These are phyloP conservation scores for Umimayanthus kanabou DNA, from an alignment of 92 coral and sea anemone genomes.

Conservation along the genomic window DNA sequence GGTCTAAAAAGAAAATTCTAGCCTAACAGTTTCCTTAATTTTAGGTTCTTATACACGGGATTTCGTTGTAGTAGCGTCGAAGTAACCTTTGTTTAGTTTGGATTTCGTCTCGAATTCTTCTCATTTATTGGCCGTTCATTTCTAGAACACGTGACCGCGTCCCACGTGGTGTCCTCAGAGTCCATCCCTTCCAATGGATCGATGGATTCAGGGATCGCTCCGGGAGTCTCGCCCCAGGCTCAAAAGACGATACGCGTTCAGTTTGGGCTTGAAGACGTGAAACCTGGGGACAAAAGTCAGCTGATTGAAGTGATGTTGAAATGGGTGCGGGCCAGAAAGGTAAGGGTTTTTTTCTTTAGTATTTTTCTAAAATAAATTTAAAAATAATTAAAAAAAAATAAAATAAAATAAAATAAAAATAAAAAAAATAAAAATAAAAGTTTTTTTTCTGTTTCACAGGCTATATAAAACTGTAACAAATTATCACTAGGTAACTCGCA, in stretches of 20 bases:
- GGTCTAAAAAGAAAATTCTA: too few relatives aligned
- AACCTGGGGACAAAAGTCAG: slow-evolving; percentile 63
- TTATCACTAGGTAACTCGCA: too few relatives aligned
- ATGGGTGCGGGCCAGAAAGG: slow-evolving; percentile 88
- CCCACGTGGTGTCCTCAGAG: slow-evolving; percentile 62
- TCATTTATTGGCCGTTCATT: not conserved
- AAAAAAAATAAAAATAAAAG: too few relatives aligned
- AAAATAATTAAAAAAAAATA: too few relatives aligned
- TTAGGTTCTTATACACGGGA: too few relatives aligned
- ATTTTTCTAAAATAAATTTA: too few relatives aligned
- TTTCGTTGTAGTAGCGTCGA: too few relatives aligned
- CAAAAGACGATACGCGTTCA: slow-evolving; percentile 63
- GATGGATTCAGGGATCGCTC: slow-evolving; percentile 68
- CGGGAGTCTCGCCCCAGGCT: slow-evolving; percentile 76
- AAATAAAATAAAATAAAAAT: too few relatives aligned
- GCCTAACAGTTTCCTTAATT: too few relatives aligned
- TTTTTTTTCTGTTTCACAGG: too few relatives aligned
- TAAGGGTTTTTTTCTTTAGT: not conserved
- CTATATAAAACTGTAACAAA: too few relatives aligned
- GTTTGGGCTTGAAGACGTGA: slow-evolving; percentile 64
- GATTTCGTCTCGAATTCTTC: not conserved
- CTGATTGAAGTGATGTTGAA: slow-evolving; percentile 72
- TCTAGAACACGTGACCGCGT: slow-evolving; percentile 53
- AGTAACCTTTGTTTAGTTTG: not conserved
- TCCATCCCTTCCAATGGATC: slow-evolving; percentile 57